Evolutionary conservation across 2,797 vertebrate species (phyloP).

Genomic region (Ibycter americanus): DNA sequence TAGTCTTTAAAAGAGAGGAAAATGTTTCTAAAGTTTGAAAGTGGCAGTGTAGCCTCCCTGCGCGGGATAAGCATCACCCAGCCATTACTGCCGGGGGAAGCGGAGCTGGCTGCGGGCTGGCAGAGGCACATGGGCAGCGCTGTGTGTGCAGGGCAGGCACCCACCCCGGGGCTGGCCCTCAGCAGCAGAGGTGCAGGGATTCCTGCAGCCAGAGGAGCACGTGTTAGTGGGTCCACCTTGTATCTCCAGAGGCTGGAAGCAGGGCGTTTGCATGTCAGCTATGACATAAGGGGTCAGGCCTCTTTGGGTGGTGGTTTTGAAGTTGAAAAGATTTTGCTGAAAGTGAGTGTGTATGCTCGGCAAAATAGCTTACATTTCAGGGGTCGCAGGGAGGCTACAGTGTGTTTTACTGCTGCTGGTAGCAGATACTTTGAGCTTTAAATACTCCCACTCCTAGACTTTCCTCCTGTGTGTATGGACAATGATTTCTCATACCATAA

Average conservation of each 20-base stretch:
- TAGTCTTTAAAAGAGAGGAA: not conserved
- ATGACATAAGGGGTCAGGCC: not conserved
- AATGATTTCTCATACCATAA: not conserved
- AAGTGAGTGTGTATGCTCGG: not conserved
- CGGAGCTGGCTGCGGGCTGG: accelerated
- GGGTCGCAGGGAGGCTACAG: not conserved
- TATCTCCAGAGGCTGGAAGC: not conserved
- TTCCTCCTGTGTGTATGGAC: not conserved
- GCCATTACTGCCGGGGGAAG: accelerated
- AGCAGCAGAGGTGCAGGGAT: too few relatives aligned
- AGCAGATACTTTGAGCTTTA: not conserved
- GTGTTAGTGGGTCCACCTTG: not conserved
- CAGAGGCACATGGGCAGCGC: accelerated
- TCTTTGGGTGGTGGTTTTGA: not conserved
- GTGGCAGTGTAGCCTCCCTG: not conserved
- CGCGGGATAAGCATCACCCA: not conserved
- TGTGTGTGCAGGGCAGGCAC: not conserved
- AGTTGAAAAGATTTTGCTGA: not conserved
- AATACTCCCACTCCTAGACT: not conserved
- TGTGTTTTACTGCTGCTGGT: not conserved
- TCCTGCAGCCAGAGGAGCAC: not conserved
- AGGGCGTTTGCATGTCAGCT: not conserved
- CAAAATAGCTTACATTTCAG: not conserved
- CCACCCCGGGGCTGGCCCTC: not conserved
- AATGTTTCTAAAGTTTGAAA: not conserved